phyloP scores from a whole-genome alignment of 1,140 invertebrate species.

The Drosophila parabipectinata region DNA sequence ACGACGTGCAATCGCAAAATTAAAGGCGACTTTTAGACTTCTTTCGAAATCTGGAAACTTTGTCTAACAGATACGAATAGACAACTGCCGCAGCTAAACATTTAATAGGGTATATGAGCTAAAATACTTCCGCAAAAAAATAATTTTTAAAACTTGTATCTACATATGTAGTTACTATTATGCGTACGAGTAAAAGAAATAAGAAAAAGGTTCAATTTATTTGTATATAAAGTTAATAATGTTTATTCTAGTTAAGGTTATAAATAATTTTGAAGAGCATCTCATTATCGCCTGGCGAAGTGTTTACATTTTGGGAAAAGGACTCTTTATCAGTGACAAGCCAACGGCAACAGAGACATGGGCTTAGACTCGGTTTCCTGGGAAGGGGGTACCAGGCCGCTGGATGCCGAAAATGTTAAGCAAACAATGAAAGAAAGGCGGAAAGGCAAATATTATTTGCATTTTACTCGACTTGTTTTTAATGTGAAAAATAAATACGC shows the following conservation, averaged over 20 bases:
- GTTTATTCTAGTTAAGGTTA: background rate
- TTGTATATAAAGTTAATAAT: background rate
- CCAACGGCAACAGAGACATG: constrained; percentile 36
- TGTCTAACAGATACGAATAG: constrained; percentile 44
- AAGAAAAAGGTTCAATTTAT: background rate
- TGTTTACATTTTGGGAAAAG: constrained; percentile 6
- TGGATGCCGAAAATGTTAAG: constrained; percentile 36
- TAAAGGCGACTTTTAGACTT: constrained; percentile 64
- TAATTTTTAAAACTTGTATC: too few relatives aligned
- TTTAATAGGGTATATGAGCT: constrained; percentile 25
- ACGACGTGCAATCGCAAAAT: constrained; percentile 52
- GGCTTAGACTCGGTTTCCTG: constrained; percentile 10
- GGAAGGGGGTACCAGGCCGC: background rate
- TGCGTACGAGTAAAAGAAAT: background rate
- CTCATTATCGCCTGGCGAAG: constrained; percentile 12
- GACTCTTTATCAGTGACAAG: constrained; percentile 60
- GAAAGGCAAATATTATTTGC: constrained; percentile 73
- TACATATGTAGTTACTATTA: too few relatives aligned
- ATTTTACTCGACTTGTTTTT: constrained; percentile 69
- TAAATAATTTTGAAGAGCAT: constrained; percentile 29
- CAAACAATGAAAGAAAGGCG: constrained; percentile 50
- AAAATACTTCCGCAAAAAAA: too few relatives aligned
- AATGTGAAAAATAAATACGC: constrained; percentile 73
- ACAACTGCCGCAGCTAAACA: background rate
- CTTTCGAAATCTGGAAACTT: constrained; percentile 54